These are phyloP conservation scores for Conger conger DNA, from an alignment of 2,113 vertebrate species.

Conservation along the genomic window DNA sequence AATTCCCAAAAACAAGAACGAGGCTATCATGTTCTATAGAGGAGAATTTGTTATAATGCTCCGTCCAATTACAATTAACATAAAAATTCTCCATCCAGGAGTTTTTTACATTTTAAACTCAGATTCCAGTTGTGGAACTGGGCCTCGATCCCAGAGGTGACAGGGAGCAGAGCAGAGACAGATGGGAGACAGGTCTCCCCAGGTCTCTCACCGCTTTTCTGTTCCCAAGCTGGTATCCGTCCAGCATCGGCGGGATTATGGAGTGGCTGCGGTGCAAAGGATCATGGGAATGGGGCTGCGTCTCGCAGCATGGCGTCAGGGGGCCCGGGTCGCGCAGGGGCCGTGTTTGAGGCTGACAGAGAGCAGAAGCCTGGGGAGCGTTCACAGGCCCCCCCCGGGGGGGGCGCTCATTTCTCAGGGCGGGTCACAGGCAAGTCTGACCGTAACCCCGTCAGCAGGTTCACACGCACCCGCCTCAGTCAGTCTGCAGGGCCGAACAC, in stretches of 20 bases:
- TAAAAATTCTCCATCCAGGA: too few relatives aligned
- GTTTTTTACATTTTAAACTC: too few relatives aligned
- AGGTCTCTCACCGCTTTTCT: neutral
- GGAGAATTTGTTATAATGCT: too few relatives aligned
- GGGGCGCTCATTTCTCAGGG: conserved; percentile 63
- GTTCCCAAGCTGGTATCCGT: conserved; percentile 49
- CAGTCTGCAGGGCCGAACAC: neutral
- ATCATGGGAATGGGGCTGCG: conserved; percentile 63
- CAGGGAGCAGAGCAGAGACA: too few relatives aligned
- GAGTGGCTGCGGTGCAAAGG: conserved; percentile 52
- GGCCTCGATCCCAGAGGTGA: too few relatives aligned
- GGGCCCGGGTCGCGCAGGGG: too few relatives aligned
- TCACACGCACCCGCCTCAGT: conserved; percentile 38
- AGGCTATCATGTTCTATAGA: too few relatives aligned
- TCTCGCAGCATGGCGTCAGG: conserved; percentile 50
- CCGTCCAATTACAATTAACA: too few relatives aligned
- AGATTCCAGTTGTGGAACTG: too few relatives aligned
- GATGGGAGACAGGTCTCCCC: too few relatives aligned
- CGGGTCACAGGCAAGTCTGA: conserved; percentile 75
- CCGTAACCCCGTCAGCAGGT: conserved; percentile 53
- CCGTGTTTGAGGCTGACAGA: conserved; percentile 77
- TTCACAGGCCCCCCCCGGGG: conserved; percentile 71
- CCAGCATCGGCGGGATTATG: conserved; percentile 59
- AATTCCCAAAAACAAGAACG: too few relatives aligned
- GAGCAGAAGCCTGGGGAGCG: conserved; percentile 76